Conservation (phyloP, 1,140 invertebrate species). For the Dryas iulia region DNA sequence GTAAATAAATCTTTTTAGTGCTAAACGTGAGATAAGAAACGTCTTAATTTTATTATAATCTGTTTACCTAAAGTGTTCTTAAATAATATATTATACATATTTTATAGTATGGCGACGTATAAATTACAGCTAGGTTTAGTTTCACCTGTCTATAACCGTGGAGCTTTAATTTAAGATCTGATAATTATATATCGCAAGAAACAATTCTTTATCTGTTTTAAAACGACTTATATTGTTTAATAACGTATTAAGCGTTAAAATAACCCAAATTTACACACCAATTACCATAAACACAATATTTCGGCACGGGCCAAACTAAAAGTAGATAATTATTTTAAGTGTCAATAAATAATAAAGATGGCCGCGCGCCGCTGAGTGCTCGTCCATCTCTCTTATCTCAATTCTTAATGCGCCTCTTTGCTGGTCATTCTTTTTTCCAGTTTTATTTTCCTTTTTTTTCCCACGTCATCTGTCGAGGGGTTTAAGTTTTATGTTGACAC, state of each 20-base stretch:
- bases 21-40: constrained; percentile 27
- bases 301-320: constrained; percentile 72
- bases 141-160: not conserved
- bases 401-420: constrained; percentile 78
- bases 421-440: constrained; percentile 64
- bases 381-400: constrained; percentile 76
- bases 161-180: too few species aligned
- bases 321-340: constrained; percentile 75
- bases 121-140: not conserved
- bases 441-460: constrained; percentile 55
- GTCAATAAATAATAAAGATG: constrained; percentile 79
- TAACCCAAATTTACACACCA: not conserved
- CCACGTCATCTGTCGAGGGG: constrained; percentile 57
- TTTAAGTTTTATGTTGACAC: constrained; percentile 76
- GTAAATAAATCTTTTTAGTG: constrained; percentile 26
- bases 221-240: too few species aligned
- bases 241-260: not conserved
- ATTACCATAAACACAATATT: constrained; percentile 29
- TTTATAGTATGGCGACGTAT: not conserved
- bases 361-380: constrained; percentile 67
- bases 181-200: not conserved
- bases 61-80: not conserved
- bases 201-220: not conserved
- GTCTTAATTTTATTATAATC: constrained; percentile 23
- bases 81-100: not conserved